Conservation (phyloP, 2,113 vertebrate species). For the Eptatretus burgeri region DNA sequence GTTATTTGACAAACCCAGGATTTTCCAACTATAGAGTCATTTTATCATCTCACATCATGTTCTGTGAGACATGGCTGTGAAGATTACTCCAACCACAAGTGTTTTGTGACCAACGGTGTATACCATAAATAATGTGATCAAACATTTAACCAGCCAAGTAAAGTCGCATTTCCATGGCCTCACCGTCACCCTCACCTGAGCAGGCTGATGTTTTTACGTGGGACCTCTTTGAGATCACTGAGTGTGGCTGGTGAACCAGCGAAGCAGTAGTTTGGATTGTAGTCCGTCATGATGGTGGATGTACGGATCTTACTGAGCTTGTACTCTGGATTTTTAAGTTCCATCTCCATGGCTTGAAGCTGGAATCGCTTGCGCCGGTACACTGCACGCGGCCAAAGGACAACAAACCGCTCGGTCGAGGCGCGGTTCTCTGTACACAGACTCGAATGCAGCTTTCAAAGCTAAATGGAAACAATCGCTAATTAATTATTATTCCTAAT, state of each 20-base stretch:
- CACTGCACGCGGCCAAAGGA: slow-evolving; percentile 21
- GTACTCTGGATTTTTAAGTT: slow-evolving; percentile 85
- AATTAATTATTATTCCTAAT: no score
- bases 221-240: slow-evolving; percentile 88
- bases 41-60: no score
- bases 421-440: no score
- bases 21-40: background rate
- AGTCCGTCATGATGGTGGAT: slow-evolving; percentile 96
- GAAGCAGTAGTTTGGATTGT: slow-evolving; percentile 99
- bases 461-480: no score
- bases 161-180: background rate
- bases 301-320: slow-evolving; percentile 86
- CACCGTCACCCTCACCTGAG: slow-evolving; percentile 32
- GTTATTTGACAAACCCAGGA: background rate
- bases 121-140: no score
- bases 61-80: no score
- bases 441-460: no score
- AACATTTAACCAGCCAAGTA: no score
- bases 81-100: no score
- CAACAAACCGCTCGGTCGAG: background rate
- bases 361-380: slow-evolving; percentile 89
- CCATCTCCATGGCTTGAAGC: slow-evolving; percentile 86
- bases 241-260: slow-evolving; percentile 78
- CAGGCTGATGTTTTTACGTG: slow-evolving; percentile 70
- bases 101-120: no score